These are phyloP conservation scores for Tromatobia lineatoria DNA, from an alignment of 2,888 invertebrate species.

Conservation along the genomic window DNA sequence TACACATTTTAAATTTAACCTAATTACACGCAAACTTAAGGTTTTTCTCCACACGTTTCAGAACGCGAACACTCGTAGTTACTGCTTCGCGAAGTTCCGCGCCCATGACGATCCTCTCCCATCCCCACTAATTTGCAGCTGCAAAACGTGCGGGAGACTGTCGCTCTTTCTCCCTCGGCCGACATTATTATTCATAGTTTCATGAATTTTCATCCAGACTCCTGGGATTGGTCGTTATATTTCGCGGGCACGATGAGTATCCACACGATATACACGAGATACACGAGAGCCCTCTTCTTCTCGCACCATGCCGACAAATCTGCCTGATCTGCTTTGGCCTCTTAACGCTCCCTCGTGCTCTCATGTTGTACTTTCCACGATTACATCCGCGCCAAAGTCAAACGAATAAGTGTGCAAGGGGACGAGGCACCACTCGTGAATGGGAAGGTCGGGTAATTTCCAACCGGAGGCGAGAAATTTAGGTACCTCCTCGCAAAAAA, in stretches of 20 bases:
- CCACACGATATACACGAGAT: too few relatives aligned
- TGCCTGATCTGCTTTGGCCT: constrained; percentile 51
- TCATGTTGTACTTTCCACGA: constrained; percentile 52
- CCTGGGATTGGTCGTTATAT: constrained; percentile 78
- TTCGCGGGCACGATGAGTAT: constrained; percentile 47
- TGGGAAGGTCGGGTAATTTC: constrained; percentile 30
- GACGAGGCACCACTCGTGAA: neutral
- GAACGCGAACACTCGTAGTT: constrained; percentile 11
- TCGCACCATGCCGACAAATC: constrained; percentile 52
- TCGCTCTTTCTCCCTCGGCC: constrained; percentile 16
- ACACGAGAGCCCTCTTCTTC: constrained; percentile 45
- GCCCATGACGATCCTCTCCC: constrained; percentile 14
- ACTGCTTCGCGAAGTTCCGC: constrained; percentile 26
- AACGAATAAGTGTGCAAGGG: neutral
- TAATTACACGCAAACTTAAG: constrained; percentile 20
- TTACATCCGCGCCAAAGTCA: constrained; percentile 48
- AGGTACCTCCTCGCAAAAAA: neutral
- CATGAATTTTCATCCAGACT: constrained; percentile 81
- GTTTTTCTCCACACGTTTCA: neutral
- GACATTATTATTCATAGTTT: constrained; percentile 82
- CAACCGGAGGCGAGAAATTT: constrained; percentile 50
- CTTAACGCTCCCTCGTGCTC: constrained; percentile 26
- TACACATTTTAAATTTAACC: constrained; percentile 4
- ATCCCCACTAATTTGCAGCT: neutral
- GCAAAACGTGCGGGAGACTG: constrained; percentile 1